Base-by-base conservation (phyloP, 64 coral and sea anemone species). In the Dendronephthya gigantea region DNA sequence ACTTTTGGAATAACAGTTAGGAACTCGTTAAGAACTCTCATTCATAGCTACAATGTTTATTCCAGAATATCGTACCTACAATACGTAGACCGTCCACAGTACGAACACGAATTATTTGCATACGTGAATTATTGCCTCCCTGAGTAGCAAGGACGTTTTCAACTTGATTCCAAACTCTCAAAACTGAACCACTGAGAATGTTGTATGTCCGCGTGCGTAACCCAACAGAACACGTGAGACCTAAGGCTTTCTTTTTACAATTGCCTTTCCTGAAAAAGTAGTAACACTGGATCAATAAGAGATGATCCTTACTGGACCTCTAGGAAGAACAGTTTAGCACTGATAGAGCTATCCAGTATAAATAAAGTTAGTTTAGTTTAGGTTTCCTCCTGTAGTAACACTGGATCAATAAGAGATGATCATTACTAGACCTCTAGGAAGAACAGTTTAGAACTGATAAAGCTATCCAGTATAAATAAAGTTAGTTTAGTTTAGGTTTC, bases 101-200 rank as follows among this genome's bases (percentile, higher is more conserved):
- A 84, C 83, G 93, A 84, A 90, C 93, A 22, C 94, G 91, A 49
- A 97, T 89, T 40, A 97, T 97, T 48, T 93, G 91, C 33, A 97
- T 82, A 82, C 93, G 93, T 36, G 94, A 91, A 83, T 93, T 97
- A 84, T 75, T 74, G 8, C 94, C 94, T 28, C 91, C 85, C 50
- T 97, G 94, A 11, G 91, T 92, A 0, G 94, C 94, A 31, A 97
- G 85, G 23, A 97, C 84, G 47, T 65, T 91, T 39, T 97, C 94
- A 37, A 97, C 86, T 55, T 97, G 93, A 82, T 91, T 97, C 94
- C 94, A 97, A 13, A 97, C 94, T 16, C 92, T 93, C 0, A 97
- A 82, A 32, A 97, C 94, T 16, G 94, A 97, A 0, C 94, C 94
- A 51, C 94, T 90, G 6, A 97, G 84, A 50, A 97, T 93, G 82